A percentile compares a stretch with the other conserved stretches of the same genome.
Evolutionary conservation across 2,888 invertebrate species (phyloP).

Genomic region (Camptogramma bilineatum): DNA sequence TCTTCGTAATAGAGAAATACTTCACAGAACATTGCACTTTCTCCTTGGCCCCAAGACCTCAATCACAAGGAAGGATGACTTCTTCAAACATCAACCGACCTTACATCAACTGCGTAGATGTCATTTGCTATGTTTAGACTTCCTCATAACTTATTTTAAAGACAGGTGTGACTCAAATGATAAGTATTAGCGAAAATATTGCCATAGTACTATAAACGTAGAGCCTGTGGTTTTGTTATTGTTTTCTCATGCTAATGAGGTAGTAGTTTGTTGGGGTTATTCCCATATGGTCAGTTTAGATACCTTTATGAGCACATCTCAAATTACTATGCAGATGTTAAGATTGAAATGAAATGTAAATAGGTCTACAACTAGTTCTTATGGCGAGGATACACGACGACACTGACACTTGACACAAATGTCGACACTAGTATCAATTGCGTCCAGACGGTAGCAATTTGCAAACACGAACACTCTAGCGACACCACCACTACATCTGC

Average conservation of each 20-base stretch:
- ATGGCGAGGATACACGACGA: no score
- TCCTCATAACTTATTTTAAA: slow-evolving; percentile 32
- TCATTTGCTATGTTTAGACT: slow-evolving; percentile 28
- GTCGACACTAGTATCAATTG: no score
- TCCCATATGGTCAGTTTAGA: slow-evolving; percentile 2
- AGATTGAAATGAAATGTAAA: neutral
- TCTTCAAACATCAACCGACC: slow-evolving; percentile 40
- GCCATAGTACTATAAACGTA: slow-evolving; percentile 23
- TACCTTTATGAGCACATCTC: slow-evolving; percentile 7
- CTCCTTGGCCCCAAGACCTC: slow-evolving; percentile 26
- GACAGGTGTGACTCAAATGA: slow-evolving; percentile 18
- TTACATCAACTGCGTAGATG: slow-evolving; percentile 38
- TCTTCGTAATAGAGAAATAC: slow-evolving; percentile 6
- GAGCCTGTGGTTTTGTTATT: slow-evolving; percentile 18
- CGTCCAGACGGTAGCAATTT: no score
- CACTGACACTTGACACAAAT: no score
- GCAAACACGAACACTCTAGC: no score
- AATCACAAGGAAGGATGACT: slow-evolving; percentile 22
- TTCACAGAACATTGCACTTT: slow-evolving; percentile 37
- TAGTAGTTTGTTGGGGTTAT: neutral
- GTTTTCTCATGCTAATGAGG: slow-evolving; percentile 22
- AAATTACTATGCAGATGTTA: neutral
- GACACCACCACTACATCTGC: no score
- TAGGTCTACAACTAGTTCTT: neutral
- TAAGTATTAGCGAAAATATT: slow-evolving; percentile 26